Percentiles rank a stretch among this genome's conserved stretches.
Conservation (phyloP, 1,140 invertebrate species). For the Drusus annulatus region DNA sequence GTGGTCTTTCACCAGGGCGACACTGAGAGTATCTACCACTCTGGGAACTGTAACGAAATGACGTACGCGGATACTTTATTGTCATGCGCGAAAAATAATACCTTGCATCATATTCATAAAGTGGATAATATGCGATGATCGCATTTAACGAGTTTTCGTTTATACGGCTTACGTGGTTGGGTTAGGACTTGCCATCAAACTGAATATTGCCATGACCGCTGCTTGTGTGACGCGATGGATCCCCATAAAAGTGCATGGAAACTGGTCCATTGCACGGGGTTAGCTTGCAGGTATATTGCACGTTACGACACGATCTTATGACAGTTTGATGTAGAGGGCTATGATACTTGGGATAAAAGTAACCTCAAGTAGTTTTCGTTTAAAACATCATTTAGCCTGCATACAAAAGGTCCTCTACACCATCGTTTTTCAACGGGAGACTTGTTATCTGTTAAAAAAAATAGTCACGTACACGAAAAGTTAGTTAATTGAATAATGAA, state of each 20-base stretch:
- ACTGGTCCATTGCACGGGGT: slow-evolving; percentile 1
- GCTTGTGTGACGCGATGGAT: not conserved
- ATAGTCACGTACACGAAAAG: no score
- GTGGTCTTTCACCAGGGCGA: no score
- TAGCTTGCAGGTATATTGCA: not conserved
- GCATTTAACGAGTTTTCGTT: not conserved
- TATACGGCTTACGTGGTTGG: not conserved
- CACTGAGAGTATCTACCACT: no score
- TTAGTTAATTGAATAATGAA: no score
- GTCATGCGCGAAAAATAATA: not conserved
- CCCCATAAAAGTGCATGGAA: slow-evolving; percentile 10
- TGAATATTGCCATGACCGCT: slow-evolving; percentile 10
- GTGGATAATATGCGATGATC: not conserved
- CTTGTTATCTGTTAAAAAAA: no score
- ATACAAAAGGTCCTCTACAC: no score
- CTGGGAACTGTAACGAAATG: no score
- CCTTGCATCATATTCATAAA: not conserved
- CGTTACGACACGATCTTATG: not conserved
- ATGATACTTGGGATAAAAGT: not conserved
- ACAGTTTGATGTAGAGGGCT: not conserved
- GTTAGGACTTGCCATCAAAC: not conserved
- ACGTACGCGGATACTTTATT: no score
- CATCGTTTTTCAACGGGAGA: no score
- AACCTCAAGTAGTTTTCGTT: not conserved
- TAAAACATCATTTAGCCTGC: not conserved